phyloP scores from a whole-genome alignment of 2,888 invertebrate genomes.

The Limnephilus marmoratus region DNA sequence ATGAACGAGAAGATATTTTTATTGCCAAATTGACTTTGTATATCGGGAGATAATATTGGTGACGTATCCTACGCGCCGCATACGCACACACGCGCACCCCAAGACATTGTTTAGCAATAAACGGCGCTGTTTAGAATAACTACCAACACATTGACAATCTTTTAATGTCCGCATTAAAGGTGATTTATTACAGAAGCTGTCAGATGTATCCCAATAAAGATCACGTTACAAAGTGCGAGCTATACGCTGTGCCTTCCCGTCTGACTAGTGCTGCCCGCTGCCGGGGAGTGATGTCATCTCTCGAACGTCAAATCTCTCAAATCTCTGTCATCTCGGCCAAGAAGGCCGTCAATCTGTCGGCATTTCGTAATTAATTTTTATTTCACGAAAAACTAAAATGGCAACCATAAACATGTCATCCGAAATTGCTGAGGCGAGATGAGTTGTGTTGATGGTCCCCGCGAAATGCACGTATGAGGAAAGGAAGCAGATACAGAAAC shows the following conservation, averaged over 20 bases:
- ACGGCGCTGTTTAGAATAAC: constrained; percentile 44
- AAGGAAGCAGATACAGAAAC: constrained; percentile 52
- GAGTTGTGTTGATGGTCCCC: constrained; percentile 55
- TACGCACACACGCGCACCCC: constrained; percentile 9
- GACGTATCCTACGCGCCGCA: background rate
- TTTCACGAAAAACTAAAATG: constrained; percentile 59
- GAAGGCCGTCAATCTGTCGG: constrained; percentile 61
- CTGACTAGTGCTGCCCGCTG: background rate
- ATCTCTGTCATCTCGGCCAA: constrained; percentile 55
- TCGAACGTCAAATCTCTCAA: constrained; percentile 60
- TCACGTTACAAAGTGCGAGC: constrained; percentile 57
- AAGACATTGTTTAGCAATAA: constrained; percentile 46
- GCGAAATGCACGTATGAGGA: constrained; percentile 46
- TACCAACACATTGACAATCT: constrained; percentile 59
- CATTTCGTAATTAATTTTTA: constrained; percentile 63
- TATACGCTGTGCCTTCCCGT: background rate
- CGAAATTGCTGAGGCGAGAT: constrained; percentile 54
- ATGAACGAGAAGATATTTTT: constrained; percentile 32
- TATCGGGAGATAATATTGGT: constrained; percentile 5
- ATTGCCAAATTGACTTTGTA: constrained; percentile 26
- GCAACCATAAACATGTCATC: constrained; percentile 59
- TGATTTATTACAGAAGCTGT: constrained; percentile 62
- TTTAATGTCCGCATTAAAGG: constrained; percentile 59
- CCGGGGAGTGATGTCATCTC: constrained; percentile 58
- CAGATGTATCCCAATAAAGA: constrained; percentile 64